Evolutionary conservation across 2,113 vertebrate species (phyloP), one percentile per base, ranked within the genome.

Genomic region (Pipa parva): DNA sequence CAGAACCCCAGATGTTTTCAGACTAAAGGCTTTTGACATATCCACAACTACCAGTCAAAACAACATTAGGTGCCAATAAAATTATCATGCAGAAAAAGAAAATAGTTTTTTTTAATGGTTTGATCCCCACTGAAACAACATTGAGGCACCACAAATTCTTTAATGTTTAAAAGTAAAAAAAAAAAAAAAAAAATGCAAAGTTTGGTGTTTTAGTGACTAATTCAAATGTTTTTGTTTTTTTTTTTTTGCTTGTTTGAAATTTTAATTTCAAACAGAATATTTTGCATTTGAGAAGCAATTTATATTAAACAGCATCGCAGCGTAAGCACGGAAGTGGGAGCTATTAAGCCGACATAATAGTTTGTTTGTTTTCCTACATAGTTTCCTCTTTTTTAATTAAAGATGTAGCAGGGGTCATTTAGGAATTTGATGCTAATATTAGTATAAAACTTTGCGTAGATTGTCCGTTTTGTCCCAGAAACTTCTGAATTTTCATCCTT

Each of bases 21-120:
- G 61, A 64, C 64, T 9, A 0, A 17, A 73, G 39, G 20, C 9
- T 54, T 3, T 58, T 45, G 29, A 68, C 51, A 17, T 22, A 58
- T 75, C 55, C 24, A 59, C 6, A 3, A 57, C 22, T 63, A 65
- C 54, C 17, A 68, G 72, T 75, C 50, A 78, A 81, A 81, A 59
- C 65, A 71, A 69, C 74, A 58, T 5, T 21, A 11, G 0, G n/a
- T 60, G 51, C 54, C 54, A 66, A 66, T 39, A 49, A 58, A 28
- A 66, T 28, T 49, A 49, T 58, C 54, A 20, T 11, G 31, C 21
- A 58, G 39, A 49, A 58, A 66, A 66, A 58, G 37, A 33, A 66
- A 58, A 58, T 54, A 57, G 51, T 42, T 58, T 25, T 56, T 58
- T 66, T 36, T 48, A 48, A 45, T 7, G 6, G 10, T 49, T 58